Conservation (phyloP, 2,113 vertebrate genomes). For the Polyodon spathula region DNA sequence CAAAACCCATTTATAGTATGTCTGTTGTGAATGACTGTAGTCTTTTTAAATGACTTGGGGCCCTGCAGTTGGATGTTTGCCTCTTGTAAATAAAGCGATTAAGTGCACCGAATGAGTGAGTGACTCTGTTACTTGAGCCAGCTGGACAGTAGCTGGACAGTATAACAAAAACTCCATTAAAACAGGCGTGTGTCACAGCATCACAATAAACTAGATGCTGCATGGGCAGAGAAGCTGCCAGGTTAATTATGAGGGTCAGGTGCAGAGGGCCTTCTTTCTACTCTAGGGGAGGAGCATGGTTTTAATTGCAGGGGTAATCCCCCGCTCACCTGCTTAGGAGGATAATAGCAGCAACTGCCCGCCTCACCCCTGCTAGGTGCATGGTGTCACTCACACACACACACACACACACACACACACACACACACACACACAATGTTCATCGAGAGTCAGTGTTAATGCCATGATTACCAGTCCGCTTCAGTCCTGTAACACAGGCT, state of each 20-base stretch:
- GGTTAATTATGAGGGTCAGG: not conserved
- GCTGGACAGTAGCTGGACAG: too few relatives aligned
- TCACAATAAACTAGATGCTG: too few relatives aligned
- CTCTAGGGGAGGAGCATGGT: not conserved
- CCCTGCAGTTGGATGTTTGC: too few relatives aligned
- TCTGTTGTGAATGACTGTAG: too few relatives aligned
- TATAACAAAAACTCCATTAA: too few relatives aligned
- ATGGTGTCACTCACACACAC: constrained; percentile 4
- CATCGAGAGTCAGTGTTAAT: not conserved
- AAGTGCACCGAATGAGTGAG: too few relatives aligned
- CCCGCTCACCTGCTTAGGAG: constrained; percentile 8
- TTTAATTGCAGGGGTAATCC: constrained; percentile 10
- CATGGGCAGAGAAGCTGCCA: too few relatives aligned
- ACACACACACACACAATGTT: constrained; percentile 2
- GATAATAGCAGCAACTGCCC: not conserved
- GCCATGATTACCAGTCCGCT: not conserved
- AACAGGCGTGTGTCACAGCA: too few relatives aligned
- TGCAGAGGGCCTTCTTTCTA: not conserved
- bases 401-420: constrained; percentile 13
- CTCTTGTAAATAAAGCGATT: too few relatives aligned
- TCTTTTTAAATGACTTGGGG: too few relatives aligned
- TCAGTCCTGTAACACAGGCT: not conserved
- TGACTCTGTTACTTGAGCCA: too few relatives aligned
- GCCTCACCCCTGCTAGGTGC: not conserved
- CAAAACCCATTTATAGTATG: too few relatives aligned